phyloP scores from a whole-genome alignment of 2,113 vertebrate genomes.

The Centrocercus urophasianus region DNA sequence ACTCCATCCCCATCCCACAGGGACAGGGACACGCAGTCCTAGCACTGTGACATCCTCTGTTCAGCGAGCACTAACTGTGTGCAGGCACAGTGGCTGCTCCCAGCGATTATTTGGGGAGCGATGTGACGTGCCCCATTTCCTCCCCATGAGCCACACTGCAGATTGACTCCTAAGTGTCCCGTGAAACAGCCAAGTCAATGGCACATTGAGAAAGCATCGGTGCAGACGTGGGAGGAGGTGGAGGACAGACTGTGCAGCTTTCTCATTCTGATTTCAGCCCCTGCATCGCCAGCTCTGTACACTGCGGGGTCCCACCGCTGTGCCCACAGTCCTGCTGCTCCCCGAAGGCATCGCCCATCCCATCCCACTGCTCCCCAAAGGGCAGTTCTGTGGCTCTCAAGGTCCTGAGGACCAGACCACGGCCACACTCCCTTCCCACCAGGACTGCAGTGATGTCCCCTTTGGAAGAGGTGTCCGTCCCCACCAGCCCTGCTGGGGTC shows the following conservation, averaged over 20 bases:
- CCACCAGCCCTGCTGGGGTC: accelerated
- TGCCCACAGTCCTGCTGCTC: accelerated
- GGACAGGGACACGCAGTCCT: not conserved
- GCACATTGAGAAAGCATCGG: constrained; percentile 7
- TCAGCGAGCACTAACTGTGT: constrained; percentile 10
- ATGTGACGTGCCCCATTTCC: constrained; percentile 66
- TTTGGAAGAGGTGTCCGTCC: not conserved
- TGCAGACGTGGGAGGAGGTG: not conserved
- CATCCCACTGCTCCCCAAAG: not conserved
- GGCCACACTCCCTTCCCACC: too few species aligned
- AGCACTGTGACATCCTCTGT: constrained; percentile 45
- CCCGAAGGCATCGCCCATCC: not conserved
- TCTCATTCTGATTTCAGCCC: not conserved
- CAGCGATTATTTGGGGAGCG: constrained; percentile 67
- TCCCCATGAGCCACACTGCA: constrained; percentile 64
- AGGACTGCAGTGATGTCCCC: not conserved
- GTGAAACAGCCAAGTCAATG: constrained; percentile 70
- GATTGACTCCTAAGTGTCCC: constrained; percentile 78
- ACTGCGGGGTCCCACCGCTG: accelerated
- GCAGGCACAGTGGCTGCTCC: constrained; percentile 47
- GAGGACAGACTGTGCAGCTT: not conserved
- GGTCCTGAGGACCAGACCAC: too few species aligned
- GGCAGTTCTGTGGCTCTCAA: not conserved
- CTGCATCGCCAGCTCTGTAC: not conserved
- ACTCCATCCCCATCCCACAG: not conserved